phyloP scores from a whole-genome alignment of 1,140 invertebrate genomes.

The Acromyrmex heyeri region DNA sequence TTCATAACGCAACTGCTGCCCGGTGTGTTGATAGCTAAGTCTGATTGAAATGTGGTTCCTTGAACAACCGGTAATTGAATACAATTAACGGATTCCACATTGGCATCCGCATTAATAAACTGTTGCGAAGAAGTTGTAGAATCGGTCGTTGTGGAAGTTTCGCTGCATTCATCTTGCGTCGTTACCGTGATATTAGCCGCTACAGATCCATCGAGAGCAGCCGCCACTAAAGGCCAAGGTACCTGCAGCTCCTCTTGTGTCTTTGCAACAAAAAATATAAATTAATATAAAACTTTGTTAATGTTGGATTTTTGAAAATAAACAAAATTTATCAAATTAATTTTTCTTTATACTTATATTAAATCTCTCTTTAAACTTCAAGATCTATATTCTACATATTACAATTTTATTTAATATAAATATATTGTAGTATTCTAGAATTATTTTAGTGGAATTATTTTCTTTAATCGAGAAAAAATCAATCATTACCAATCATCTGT shows the following conservation, averaged over 20 bases:
- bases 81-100: conserved; percentile 79
- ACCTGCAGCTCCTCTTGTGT: conserved; percentile 84
- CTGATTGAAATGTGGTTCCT: conserved; percentile 79
- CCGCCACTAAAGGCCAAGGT: conserved; percentile 84
- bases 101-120: conserved; percentile 75
- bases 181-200: conserved; percentile 84
- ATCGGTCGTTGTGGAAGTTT: conserved; percentile 81
- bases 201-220: conserved; percentile 83
- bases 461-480: neutral
- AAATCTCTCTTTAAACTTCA: conserved; percentile 6
- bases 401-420: neutral
- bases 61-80: conserved; percentile 83
- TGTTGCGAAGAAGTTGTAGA: conserved; percentile 75
- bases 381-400: conserved; percentile 1
- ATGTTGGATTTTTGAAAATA: neutral
- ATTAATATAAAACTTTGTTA: conserved; percentile 7
- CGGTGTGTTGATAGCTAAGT: conserved; percentile 80
- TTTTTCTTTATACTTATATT: neutral
- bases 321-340: neutral
- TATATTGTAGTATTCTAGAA: neutral
- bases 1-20: conserved; percentile 82
- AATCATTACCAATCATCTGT: neutral
- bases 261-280: conserved; percentile 63
- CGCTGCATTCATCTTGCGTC: conserved; percentile 82
- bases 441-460: neutral